Percentiles rank a stretch among this genome's conserved stretches.
Conservation (phyloP, 2,888 invertebrate genomes). For the Sepioteuthis lessoniana region DNA sequence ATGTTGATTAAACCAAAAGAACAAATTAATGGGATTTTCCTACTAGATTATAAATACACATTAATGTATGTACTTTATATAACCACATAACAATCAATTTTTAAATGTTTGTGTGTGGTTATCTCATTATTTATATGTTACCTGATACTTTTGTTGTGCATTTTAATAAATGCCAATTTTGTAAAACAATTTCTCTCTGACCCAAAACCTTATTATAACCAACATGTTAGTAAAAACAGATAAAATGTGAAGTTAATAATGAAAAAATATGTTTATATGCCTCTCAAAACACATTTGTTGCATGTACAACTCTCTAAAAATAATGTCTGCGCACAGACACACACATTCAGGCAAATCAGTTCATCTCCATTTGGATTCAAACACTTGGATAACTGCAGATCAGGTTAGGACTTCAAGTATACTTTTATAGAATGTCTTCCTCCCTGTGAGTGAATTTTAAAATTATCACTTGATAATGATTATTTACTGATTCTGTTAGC, state of each 20-base stretch:
- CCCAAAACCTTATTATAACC: no score
- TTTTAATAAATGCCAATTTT: no score
- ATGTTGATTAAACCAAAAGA: not conserved
- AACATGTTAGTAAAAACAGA: not conserved
- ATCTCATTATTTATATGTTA: no score
- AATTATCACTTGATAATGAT: not conserved
- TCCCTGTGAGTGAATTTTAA: not conserved
- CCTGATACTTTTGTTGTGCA: no score
- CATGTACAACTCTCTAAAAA: not conserved
- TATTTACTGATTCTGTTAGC: not conserved
- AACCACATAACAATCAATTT: not conserved
- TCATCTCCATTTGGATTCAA: not conserved
- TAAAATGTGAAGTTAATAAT: not conserved
- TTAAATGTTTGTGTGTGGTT: not conserved
- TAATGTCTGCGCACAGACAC: no score
- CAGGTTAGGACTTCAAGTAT: not conserved
- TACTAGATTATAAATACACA: not conserved
- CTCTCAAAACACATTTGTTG: not conserved
- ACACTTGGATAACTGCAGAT: not conserved
- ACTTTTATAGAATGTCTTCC: not conserved
- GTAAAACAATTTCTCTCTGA: no score
- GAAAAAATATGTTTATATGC: not conserved
- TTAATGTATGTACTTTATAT: no score
- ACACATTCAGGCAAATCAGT: not conserved
- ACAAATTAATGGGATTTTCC: not conserved